A percentile compares a stretch with the other conserved stretches of the same genome.
Conservation (phyloP, 2,113 vertebrate species). For the Laticauda colubrina region DNA sequence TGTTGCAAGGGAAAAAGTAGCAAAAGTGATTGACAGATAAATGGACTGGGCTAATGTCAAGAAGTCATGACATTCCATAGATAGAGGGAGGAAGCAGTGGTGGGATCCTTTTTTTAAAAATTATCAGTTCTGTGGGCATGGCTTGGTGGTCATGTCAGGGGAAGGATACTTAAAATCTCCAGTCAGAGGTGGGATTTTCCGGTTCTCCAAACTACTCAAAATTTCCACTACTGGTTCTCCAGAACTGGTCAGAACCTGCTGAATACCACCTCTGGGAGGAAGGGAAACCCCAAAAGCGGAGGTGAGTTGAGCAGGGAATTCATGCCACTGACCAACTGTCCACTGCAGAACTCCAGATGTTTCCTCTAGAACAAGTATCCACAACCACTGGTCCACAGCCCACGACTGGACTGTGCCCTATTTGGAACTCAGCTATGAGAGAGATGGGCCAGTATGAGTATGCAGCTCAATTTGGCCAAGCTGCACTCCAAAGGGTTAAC, state of each 20-base stretch:
- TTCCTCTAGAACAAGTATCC: not conserved
- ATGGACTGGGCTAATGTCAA: not conserved
- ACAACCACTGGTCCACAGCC: not conserved
- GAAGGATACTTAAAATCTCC: too few species aligned
- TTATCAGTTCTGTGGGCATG: too few species aligned
- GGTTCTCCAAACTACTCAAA: too few species aligned
- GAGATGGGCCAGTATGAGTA: not conserved
- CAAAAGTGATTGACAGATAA: not conserved
- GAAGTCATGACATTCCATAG: not conserved
- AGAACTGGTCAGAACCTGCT: too few species aligned
- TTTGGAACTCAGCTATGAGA: not conserved
- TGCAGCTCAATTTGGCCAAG: not conserved
- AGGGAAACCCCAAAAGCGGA: not conserved
- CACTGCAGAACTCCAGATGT: not conserved
- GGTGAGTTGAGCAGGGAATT: not conserved
- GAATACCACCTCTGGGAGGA: not conserved
- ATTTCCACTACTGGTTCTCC: too few species aligned
- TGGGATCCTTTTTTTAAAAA: too few species aligned
- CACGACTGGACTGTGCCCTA: not conserved
- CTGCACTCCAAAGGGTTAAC: too few species aligned
- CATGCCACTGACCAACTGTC: not conserved
- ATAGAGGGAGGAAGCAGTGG: not conserved
- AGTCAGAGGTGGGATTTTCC: too few species aligned
- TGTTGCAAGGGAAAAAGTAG: not conserved
- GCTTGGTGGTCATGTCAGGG: too few species aligned